phyloP scores from a whole-genome alignment of 2,888 invertebrate genomes.

The Molorchus minor region DNA sequence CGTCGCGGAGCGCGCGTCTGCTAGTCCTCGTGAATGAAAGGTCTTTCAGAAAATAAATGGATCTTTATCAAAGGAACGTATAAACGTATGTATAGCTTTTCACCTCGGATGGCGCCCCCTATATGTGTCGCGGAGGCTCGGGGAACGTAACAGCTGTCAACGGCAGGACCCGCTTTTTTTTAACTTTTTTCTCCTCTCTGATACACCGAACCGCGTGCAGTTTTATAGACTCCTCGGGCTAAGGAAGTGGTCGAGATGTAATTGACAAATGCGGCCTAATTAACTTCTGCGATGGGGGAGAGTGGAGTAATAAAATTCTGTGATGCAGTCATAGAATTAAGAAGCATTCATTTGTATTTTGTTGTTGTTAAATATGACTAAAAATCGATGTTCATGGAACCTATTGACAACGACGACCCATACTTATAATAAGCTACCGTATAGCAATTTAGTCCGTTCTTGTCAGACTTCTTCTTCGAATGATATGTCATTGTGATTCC shows the following conservation, averaged over 20 bases:
- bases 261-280: background rate
- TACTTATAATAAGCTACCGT: no score
- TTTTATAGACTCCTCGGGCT: slow-evolving; percentile 1
- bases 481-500: no score
- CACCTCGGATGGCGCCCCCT: slow-evolving; percentile 27
- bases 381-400: no score
- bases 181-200: slow-evolving; percentile 2
- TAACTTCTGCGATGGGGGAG: no score
- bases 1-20: background rate
- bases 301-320: no score
- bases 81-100: slow-evolving; percentile 29
- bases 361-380: no score
- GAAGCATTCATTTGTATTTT: no score
- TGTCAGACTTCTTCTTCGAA: no score
- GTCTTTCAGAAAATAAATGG: slow-evolving; percentile 25
- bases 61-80: slow-evolving; percentile 29
- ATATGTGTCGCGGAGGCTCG: slow-evolving; percentile 16
- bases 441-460: no score
- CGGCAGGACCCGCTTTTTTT: slow-evolving; percentile 10
- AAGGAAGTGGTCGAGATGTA: no score
- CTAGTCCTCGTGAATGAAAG: slow-evolving; percentile 1
- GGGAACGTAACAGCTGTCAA: slow-evolving; percentile 24
- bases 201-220: background rate
- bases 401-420: no score
- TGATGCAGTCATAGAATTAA: no score